Evolutionary conservation across 92 coral and sea anemone genomes (phyloP).

Genomic region (Siderastrea radians): DNA sequence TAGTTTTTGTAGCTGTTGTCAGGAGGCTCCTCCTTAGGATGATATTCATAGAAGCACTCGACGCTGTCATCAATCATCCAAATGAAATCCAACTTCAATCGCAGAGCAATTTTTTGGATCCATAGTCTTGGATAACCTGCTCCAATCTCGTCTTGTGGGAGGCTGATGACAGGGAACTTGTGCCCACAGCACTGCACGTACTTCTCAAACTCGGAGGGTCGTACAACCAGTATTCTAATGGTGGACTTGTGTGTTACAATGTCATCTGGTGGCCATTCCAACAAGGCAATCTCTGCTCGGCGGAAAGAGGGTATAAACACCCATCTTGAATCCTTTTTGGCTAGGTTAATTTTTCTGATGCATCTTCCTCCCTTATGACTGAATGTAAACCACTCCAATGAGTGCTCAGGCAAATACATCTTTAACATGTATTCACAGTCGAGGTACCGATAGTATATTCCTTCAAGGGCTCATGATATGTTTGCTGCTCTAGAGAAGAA

Average conservation of each 20-base stretch:
- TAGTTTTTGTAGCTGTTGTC: not conserved
- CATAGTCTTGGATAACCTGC: slow-evolving; percentile 54
- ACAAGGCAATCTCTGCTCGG: slow-evolving; percentile 45
- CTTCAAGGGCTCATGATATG: not conserved
- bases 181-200: slow-evolving; percentile 36
- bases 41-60: slow-evolving; percentile 47
- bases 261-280: slow-evolving; percentile 31
- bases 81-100: slow-evolving; percentile 38
- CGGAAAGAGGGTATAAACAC: slow-evolving; percentile 50
- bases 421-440: slow-evolving; percentile 10
- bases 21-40: not conserved
- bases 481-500: not conserved
- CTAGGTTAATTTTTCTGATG: not conserved
- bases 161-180: slow-evolving; percentile 22
- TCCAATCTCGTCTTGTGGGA: slow-evolving; percentile 55
- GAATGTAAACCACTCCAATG: not conserved
- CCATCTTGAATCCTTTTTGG: slow-evolving; percentile 22
- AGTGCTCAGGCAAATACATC: not conserved
- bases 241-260: slow-evolving; percentile 9
- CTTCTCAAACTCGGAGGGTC: slow-evolving; percentile 46
- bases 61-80: slow-evolving; percentile 75
- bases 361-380: not conserved
- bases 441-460: not conserved
- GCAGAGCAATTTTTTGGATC: slow-evolving; percentile 66
- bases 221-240: slow-evolving; percentile 55